Evolutionary conservation across 2,888 invertebrate genomes (phyloP).

Genomic region (Drosophila mulleri): DNA sequence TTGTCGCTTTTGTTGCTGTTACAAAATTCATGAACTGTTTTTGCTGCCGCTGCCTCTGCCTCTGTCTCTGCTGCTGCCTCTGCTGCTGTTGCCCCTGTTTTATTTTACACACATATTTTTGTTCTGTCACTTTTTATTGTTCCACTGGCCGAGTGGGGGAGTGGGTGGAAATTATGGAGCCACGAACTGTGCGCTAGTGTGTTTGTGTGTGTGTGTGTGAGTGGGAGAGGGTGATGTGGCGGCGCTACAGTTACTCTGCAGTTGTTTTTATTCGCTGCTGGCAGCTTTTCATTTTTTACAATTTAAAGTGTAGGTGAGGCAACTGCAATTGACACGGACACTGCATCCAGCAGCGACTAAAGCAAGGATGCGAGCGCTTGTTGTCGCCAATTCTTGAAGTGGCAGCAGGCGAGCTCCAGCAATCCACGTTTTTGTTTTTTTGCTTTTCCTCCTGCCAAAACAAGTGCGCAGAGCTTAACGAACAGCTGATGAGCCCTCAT

Average conservation of each 20-base stretch:
- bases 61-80: conserved; percentile 23
- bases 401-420: conserved; percentile 29
- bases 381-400: conserved; percentile 33
- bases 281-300: conserved; percentile 72
- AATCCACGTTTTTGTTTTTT: conserved; percentile 4
- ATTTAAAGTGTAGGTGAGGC: conserved; percentile 73
- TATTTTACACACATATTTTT: conserved; percentile 77
- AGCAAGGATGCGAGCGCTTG: conserved; percentile 35
- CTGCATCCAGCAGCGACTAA: conserved; percentile 49
- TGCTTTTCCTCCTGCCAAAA: background rate
- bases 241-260: conserved; percentile 35
- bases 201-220: background rate
- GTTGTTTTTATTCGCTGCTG: conserved; percentile 54
- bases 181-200: background rate
- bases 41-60: conserved; percentile 49
- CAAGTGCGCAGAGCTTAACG: conserved; percentile 6
- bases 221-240: background rate
- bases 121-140: conserved; percentile 78
- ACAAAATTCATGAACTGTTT: conserved; percentile 76
- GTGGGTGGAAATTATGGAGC: background rate
- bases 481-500: conserved; percentile 33
- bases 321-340: conserved; percentile 76
- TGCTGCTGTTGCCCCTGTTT: conserved; percentile 55
- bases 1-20: conserved; percentile 73
- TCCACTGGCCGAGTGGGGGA: conserved; percentile 29